phyloP scores from a whole-genome alignment of 2,888 invertebrate genomes.

The Aleiodes alternator region DNA sequence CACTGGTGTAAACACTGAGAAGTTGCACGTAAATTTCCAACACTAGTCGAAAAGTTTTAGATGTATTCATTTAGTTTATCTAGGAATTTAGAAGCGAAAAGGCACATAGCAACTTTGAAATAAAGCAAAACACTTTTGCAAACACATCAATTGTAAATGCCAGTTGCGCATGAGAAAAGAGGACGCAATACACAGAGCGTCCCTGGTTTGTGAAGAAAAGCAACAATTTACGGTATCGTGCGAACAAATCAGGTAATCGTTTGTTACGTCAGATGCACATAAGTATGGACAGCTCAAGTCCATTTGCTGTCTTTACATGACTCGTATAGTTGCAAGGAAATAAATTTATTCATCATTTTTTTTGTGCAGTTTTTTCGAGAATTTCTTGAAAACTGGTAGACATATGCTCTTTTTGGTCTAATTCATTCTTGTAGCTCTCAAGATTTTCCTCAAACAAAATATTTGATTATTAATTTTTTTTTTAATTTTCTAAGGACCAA shows the following conservation, averaged over 20 bases:
- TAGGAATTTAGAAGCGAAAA: not conserved
- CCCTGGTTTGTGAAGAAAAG: constrained; percentile 35
- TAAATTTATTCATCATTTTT: too few species aligned
- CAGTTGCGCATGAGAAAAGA: constrained; percentile 16
- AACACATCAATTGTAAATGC: not conserved
- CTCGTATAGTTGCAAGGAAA: not conserved
- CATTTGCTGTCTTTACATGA: constrained; percentile 8
- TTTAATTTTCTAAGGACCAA: too few species aligned
- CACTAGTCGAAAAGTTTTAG: not conserved
- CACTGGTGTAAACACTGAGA: constrained; percentile 9
- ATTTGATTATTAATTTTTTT: too few species aligned
- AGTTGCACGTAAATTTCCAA: constrained; percentile 3
- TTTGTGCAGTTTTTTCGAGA: too few species aligned
- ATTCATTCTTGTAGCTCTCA: too few species aligned
- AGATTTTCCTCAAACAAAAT: too few species aligned
- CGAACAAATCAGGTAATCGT: constrained; percentile 57
- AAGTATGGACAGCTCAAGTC: constrained; percentile 3
- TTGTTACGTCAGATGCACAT: constrained; percentile 51
- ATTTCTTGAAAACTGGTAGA: too few species aligned
- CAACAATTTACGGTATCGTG: constrained; percentile 62
- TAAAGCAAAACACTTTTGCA: not conserved
- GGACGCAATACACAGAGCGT: constrained; percentile 8
- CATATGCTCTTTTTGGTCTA: too few species aligned
- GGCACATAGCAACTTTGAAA: not conserved
- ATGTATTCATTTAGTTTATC: constrained; percentile 7